Evolutionary conservation across 2,797 vertebrate species (phyloP).

Genomic region (Aulostomus chinensis): DNA sequence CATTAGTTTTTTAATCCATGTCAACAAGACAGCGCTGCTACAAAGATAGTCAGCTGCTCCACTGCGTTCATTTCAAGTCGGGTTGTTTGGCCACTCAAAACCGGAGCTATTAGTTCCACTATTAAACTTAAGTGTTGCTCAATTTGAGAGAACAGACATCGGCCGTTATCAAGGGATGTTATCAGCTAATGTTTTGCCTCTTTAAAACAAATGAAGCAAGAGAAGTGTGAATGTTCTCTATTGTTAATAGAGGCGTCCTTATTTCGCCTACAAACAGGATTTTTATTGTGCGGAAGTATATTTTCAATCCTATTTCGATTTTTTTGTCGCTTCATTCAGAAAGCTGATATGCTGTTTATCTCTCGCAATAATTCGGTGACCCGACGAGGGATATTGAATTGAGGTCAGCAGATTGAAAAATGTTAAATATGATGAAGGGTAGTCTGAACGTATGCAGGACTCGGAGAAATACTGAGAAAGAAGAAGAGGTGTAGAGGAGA

Average conservation of each 20-base stretch:
- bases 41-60: background rate
- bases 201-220: slow-evolving; percentile 33
- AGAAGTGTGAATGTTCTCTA: background rate
- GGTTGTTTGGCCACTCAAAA: slow-evolving; percentile 4
- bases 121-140: slow-evolving; percentile 1
- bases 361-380: background rate
- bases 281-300: no score
- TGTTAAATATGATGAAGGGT: no score
- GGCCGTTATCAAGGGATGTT: no score
- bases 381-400: background rate
- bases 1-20: slow-evolving; percentile 2
- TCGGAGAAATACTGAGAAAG: no score
- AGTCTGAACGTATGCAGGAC: no score
- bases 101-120: slow-evolving; percentile 1
- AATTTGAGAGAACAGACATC: slow-evolving; percentile 2
- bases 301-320: background rate
- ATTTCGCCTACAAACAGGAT: no score
- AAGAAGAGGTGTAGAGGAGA: no score
- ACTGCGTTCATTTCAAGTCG: no score
- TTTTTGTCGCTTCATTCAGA: no score
- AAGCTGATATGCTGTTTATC: background rate
- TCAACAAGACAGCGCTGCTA: background rate
- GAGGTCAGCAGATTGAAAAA: background rate
- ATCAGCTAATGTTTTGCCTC: background rate
- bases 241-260: no score